phyloP scores from a whole-genome alignment of 2,797 vertebrate genomes.

The Sebastes baramenuke region DNA sequence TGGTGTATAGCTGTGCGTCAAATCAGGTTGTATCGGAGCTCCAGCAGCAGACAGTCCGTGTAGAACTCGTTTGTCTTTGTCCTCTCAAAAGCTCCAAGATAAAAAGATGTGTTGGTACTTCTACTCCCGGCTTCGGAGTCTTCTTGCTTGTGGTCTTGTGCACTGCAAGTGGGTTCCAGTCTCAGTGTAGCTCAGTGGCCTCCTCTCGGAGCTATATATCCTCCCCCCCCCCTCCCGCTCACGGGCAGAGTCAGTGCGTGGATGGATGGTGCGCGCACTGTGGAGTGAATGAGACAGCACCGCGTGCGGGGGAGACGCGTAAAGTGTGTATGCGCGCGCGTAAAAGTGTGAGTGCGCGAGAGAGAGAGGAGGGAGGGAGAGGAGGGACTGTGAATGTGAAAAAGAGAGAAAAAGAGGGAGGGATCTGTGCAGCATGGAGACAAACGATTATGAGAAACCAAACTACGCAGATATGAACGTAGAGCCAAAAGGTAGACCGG shows the following conservation, averaged over 20 bases:
- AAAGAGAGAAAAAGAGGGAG: constrained; percentile 43
- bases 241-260: constrained; percentile 81
- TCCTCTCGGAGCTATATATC: constrained; percentile 77
- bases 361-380: constrained; percentile 45
- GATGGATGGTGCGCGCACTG: constrained; percentile 64
- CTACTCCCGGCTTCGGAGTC: constrained; percentile 90
- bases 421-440: constrained; percentile 60
- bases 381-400: constrained; percentile 24
- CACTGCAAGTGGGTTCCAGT: constrained; percentile 84
- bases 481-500: constrained; percentile 81
- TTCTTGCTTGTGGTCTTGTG: constrained; percentile 84
- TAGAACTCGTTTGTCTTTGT: constrained; percentile 52
- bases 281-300: constrained; percentile 84
- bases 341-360: constrained; percentile 55
- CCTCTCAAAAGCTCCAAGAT: constrained; percentile 73
- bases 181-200: constrained; percentile 83
- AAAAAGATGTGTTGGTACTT: constrained; percentile 83
- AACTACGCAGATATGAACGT: constrained; percentile 85
- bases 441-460: constrained; percentile 62
- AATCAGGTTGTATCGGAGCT: constrained; percentile 73
- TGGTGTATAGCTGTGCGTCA: constrained; percentile 66
- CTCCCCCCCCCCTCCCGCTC: constrained; percentile 79
- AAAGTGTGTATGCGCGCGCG: constrained; percentile 39
- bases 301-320: constrained; percentile 71
- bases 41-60: constrained; percentile 76